A percentile compares a stretch with the other conserved stretches of the same genome.
Evolutionary conservation across 2,888 invertebrate genomes (phyloP).

Genomic region (Acanthopleura granulata): DNA sequence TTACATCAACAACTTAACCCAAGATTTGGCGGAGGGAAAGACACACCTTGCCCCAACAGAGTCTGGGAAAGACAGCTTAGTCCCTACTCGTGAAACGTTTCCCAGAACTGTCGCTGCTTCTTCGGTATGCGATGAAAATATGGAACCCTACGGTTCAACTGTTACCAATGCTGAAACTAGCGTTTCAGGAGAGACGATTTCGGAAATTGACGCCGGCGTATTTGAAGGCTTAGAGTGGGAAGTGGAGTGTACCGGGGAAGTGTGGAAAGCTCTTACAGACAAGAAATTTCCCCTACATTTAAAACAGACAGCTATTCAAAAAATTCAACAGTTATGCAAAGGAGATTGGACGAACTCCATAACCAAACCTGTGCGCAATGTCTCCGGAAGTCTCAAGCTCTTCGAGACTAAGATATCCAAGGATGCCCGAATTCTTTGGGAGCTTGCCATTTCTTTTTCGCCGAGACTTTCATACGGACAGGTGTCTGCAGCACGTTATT

Average conservation of each 20-base stretch:
- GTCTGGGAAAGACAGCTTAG: no score
- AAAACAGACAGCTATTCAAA: conserved; percentile 44
- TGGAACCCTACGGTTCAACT: no score
- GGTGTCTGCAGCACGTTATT: conserved; percentile 45
- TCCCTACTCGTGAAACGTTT: no score
- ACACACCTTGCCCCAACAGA: no score
- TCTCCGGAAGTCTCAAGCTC: conserved; percentile 41
- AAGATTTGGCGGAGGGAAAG: no score
- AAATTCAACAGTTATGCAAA: conserved; percentile 48
- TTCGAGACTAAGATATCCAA: conserved; percentile 45
- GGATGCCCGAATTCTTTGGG: conserved; percentile 51
- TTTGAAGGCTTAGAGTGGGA: conserved; percentile 61
- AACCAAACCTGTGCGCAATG: conserved; percentile 41
- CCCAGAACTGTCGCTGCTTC: no score
- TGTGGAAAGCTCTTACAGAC: conserved; percentile 52
- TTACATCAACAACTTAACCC: no score
- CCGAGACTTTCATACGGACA: conserved; percentile 43
- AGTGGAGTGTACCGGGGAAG: conserved; percentile 58
- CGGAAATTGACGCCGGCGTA: conserved; percentile 34
- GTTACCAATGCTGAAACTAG: no score
- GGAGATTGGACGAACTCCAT: conserved; percentile 48
- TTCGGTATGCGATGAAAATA: no score
- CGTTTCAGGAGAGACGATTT: conserved; percentile 48
- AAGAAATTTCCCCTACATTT: conserved; percentile 39
- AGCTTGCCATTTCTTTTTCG: conserved; percentile 56